Evolutionary conservation across 1,140 invertebrate species (phyloP), one percentile per base, ranked within the genome.

Genomic region (Hetaerina americana): DNA sequence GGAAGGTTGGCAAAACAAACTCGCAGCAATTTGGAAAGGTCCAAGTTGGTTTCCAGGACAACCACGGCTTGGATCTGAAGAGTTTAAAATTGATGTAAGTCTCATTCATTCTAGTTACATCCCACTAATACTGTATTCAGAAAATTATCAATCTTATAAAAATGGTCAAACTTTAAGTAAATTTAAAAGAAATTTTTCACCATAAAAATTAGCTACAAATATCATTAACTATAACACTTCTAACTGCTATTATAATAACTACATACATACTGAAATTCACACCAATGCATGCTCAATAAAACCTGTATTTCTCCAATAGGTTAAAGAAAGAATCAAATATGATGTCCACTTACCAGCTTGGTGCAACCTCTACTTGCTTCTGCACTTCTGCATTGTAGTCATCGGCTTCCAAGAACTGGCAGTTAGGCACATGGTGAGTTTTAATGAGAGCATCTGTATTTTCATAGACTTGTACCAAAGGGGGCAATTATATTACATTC

Each of bases 41-140:
- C 94, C 94, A 0, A 94, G 93, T 75, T 96, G 94, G 94, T 81
- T 86, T 68, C 92, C 93, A 2, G 93, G 92, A 2, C 86, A 85
- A 70, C 90, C 92, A 0, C 84, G 93, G 77, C 84, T 92, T 0
- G 94, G 93, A n/a, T 80, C 88, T 24, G 87, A 89, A 26, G 84
- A 88, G 75, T 86, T 89, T 76, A 91, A 94, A 82, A 82, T 92
- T 57, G 87, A 92, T 76, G 92, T 93, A 85, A 86, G 85, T 84
- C 74, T 27, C n/a, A n/a, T n/a, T n/a, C n/a, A n/a, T n/a, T n/a
- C n/a, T n/a, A n/a, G n/a, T n/a, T n/a, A n/a, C n/a, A n/a, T n/a
- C n/a, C n/a, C n/a, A n/a, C n/a, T n/a, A n/a, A n/a, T n/a, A n/a
- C n/a, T n/a, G n/a, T n/a, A n/a, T n/a, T n/a, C n/a, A n/a, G n/a